Conservation (phyloP, 2,113 vertebrate genomes). For the Ictalurus furcatus region DNA sequence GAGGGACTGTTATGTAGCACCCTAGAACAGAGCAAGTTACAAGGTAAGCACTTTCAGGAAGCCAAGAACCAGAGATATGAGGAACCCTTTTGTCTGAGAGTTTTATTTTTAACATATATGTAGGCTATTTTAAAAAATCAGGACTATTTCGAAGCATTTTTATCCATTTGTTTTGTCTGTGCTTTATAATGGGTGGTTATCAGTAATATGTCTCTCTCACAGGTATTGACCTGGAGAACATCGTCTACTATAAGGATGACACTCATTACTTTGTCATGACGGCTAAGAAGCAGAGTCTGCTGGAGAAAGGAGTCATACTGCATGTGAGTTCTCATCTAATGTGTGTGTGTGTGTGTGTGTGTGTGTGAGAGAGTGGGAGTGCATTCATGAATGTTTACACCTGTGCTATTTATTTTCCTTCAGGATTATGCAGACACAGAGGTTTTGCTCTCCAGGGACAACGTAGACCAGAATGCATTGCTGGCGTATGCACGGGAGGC, state of each 20-base stretch:
- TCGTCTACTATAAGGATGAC: conserved; percentile 98
- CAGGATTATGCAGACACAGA: conserved; percentile 91
- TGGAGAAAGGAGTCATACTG: conserved; percentile 94
- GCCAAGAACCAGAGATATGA: no score
- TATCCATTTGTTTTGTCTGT: not conserved
- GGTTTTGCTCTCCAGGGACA: conserved; percentile 83
- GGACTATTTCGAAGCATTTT: not conserved
- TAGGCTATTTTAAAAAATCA: not conserved
- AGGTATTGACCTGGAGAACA: conserved; percentile 97
- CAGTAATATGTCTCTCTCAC: conserved; percentile 16
- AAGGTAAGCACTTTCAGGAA: no score
- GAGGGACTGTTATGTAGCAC: no score
- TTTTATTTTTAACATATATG: not conserved
- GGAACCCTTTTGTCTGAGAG: no score
- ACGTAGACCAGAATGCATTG: conserved; percentile 92
- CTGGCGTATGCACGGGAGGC: conserved; percentile 86
- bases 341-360: not conserved
- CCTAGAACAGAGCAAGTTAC: no score
- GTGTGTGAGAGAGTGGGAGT: not conserved
- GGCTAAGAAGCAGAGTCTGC: conserved; percentile 93
- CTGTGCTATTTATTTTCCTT: not conserved
- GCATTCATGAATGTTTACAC: not conserved
- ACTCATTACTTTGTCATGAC: conserved; percentile 99
- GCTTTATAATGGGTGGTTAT: not conserved
- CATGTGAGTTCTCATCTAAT: conserved; percentile 71